Conservation (phyloP, 2,113 vertebrate species). For the Rhodinocichla rosea region DNA sequence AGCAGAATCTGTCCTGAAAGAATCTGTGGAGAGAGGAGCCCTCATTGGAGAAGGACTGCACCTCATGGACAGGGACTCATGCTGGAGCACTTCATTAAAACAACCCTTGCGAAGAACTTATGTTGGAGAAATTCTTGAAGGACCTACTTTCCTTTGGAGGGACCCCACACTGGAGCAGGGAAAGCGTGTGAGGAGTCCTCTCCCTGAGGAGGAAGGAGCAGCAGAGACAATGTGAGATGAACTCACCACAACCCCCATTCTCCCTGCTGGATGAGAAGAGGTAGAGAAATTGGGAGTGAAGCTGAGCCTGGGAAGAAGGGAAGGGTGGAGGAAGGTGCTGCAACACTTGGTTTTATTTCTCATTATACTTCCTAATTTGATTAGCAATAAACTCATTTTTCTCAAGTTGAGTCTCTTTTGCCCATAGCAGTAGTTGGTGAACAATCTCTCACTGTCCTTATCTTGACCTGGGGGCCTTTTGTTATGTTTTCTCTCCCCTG, state of each 20-base stretch:
- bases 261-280: not conserved
- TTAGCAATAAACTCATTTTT: not conserved
- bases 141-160: not conserved
- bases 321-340: not conserved
- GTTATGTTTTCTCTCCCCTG: not conserved
- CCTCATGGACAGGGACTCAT: rapidly evolving
- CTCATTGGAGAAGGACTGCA: not conserved
- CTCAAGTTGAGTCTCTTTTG: not conserved
- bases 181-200: not conserved
- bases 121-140: not conserved
- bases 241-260: not conserved
- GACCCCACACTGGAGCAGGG: not conserved
- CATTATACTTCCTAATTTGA: not conserved
- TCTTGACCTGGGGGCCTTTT: not conserved
- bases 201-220: not conserved
- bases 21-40: not conserved
- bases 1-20: not conserved
- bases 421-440: rapidly evolving
- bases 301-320: not conserved
- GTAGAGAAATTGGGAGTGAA: not conserved
- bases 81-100: not conserved
- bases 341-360: not conserved
- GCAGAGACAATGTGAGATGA: not conserved
- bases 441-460: not conserved
- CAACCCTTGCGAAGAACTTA: not conserved